Evolutionary conservation across 2,113 vertebrate genomes (phyloP).

Genomic region (Atrichornis clamosus): DNA sequence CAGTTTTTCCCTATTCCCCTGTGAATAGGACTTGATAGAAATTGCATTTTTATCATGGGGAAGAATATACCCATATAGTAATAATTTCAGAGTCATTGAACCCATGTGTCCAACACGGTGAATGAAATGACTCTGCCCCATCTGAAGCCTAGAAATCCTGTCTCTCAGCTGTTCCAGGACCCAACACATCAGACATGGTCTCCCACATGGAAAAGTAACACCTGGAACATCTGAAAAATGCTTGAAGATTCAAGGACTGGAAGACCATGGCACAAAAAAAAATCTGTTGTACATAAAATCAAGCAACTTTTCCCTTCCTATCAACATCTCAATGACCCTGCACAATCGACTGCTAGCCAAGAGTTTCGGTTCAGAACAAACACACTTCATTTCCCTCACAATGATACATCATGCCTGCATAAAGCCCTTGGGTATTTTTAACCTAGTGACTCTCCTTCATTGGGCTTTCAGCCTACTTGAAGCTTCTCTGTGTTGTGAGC

Average conservation of each 20-base stretch:
- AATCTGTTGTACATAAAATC: neutral
- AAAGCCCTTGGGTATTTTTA: conserved; percentile 45
- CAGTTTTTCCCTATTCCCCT: no score
- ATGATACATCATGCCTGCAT: neutral
- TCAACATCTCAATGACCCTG: neutral
- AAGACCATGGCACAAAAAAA: neutral
- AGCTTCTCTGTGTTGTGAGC: neutral
- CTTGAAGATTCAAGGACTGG: neutral
- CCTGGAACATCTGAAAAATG: neutral
- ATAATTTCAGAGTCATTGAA: neutral
- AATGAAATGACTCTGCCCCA: neutral
- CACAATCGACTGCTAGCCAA: neutral
- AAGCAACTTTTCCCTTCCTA: neutral
- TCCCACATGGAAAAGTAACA: neutral
- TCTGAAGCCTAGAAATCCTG: neutral
- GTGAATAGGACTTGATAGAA: neutral
- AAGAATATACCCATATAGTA: neutral
- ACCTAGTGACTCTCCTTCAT: neutral
- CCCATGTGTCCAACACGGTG: neutral
- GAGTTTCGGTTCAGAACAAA: neutral
- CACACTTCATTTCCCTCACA: neutral
- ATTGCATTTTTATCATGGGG: neutral
- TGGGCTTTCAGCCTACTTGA: neutral
- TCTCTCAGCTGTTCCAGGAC: neutral
- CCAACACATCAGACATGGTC: neutral